Percentiles rank a stretch among this genome's conserved stretches.
Evolutionary conservation across 2,113 vertebrate genomes (phyloP).

Genomic region (Meles meles): DNA sequence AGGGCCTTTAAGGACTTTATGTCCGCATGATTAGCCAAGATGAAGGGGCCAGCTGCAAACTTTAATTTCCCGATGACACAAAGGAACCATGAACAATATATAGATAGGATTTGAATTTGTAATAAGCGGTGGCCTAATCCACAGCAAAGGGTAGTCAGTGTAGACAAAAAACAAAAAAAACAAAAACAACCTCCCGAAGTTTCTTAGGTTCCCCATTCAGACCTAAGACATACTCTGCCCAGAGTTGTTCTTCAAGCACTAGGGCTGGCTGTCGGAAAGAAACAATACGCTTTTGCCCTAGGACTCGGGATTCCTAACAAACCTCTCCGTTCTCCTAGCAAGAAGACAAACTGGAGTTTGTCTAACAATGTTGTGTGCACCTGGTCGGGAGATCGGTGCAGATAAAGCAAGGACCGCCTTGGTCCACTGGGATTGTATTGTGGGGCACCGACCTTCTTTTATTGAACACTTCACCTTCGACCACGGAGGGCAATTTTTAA

Average conservation of each 20-base stretch:
- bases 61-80: conserved; percentile 88
- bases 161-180: conserved; percentile 51
- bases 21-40: conserved; percentile 86
- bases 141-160: conserved; percentile 62
- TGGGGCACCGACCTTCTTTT: not conserved
- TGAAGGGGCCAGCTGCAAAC: conserved; percentile 88
- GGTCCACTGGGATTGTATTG: not conserved
- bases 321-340: not conserved
- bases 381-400: conserved; percentile 31
- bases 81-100: conserved; percentile 82
- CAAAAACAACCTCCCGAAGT: not conserved
- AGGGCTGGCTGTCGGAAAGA: not conserved
- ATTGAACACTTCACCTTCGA: not conserved
- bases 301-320: not conserved
- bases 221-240: not conserved
- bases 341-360: not conserved
- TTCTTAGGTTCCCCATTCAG: conserved; percentile 35
- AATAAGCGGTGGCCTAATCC: conserved; percentile 76
- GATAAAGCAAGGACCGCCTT: not conserved
- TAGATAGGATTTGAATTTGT: conserved; percentile 81
- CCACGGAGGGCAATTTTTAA: not conserved
- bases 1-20: conserved; percentile 83
- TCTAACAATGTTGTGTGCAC: not conserved
- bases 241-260: not conserved
- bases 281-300: not conserved